phyloP scores from a whole-genome alignment of 2,888 invertebrate genomes.

The Ptilodon capucinus region DNA sequence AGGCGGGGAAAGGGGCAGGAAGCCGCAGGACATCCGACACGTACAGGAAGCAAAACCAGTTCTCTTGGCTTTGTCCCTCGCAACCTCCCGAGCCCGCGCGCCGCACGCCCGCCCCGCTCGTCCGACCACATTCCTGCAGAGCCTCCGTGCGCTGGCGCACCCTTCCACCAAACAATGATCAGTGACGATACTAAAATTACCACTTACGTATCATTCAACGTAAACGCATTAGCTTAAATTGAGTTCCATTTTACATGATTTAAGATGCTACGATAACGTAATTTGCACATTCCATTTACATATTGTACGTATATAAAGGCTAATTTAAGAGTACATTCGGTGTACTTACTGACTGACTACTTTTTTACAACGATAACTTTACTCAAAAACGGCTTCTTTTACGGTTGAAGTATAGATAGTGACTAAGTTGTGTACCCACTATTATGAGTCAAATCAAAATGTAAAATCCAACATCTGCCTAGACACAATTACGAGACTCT shows the following conservation, averaged over 20 bases:
- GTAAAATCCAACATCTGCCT: conserved; percentile 28
- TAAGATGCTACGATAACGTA: neutral
- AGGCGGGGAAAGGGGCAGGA: conserved; percentile 70
- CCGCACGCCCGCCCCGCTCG: conserved; percentile 45
- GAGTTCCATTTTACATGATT: neutral
- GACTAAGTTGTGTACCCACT: no score
- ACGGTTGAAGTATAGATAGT: no score
- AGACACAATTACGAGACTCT: conserved; percentile 60
- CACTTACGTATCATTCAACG: conserved; percentile 3
- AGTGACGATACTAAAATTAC: conserved; percentile 24
- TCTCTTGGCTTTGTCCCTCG: conserved; percentile 76
- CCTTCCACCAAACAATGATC: conserved; percentile 49
- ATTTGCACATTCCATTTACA: neutral
- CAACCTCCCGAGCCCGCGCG: conserved; percentile 57
- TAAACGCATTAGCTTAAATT: neutral
- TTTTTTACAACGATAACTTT: no score
- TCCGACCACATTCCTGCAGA: conserved; percentile 74
- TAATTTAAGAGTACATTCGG: neutral
- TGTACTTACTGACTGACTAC: neutral
- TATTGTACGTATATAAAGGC: neutral
- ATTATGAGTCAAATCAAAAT: conserved; percentile 6
- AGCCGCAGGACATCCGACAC: conserved; percentile 84
- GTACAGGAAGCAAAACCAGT: conserved; percentile 82
- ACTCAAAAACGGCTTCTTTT: no score
- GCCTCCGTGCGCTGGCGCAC: conserved; percentile 68